Percentiles rank a stretch among this genome's conserved stretches.
Conservation (phyloP, 2,797 vertebrate species). For the Oryzias dopingdopingensis region DNA sequence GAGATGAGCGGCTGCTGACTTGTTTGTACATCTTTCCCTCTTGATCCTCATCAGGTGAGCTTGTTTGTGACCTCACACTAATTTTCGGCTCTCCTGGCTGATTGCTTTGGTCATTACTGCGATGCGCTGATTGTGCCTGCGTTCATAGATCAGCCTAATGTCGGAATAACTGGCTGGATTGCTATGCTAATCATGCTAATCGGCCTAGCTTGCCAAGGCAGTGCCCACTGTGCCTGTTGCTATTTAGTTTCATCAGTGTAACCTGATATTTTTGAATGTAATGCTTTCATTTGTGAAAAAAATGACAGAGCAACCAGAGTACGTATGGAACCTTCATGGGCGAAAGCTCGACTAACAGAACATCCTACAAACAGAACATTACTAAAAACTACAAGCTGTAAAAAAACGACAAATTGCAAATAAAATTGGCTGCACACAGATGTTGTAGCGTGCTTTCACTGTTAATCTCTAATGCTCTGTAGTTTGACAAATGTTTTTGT, state of each 20-base stretch:
- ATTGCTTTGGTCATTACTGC: conserved; percentile 4
- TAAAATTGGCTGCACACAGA: too few species aligned
- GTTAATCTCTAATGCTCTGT: too few species aligned
- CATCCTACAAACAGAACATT: too few species aligned
- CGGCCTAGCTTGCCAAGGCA: neutral
- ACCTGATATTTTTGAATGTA: too few species aligned
- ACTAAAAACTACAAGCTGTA: too few species aligned
- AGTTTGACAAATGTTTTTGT: too few species aligned
- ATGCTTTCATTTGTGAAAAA: too few species aligned
- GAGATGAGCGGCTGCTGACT: neutral
- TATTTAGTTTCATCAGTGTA: neutral
- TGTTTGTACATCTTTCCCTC: neutral
- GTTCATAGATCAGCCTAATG: neutral
- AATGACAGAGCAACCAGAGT: too few species aligned
- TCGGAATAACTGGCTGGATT: neutral
- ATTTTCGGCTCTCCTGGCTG: neutral
- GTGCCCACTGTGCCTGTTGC: neutral
- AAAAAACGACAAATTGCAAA: too few species aligned
- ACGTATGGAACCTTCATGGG: too few species aligned
- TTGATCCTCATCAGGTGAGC: neutral
- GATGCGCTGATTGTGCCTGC: neutral
- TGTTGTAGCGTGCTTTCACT: too few species aligned
- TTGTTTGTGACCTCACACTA: neutral
- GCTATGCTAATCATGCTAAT: neutral
- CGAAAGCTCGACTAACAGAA: too few species aligned